phyloP scores from a whole-genome alignment of 2,113 vertebrate species.

The Asarcornis scutulata region DNA sequence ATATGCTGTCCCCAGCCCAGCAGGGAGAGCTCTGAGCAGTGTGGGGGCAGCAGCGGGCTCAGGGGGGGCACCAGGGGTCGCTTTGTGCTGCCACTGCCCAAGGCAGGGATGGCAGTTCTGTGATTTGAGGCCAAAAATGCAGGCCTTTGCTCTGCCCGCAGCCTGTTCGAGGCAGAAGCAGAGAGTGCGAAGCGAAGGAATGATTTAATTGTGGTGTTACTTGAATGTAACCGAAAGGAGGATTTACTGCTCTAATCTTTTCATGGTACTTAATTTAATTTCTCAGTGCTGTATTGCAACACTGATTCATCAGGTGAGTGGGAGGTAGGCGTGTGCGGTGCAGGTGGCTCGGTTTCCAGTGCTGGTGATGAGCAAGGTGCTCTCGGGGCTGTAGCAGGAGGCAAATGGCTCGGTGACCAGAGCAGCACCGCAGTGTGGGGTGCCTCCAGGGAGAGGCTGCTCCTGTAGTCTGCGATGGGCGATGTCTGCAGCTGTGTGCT shows the following conservation, averaged over 20 bases:
- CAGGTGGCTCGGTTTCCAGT: conserved; percentile 39
- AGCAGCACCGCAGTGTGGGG: rapidly evolving
- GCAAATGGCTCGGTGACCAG: neutral
- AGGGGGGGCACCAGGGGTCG: neutral
- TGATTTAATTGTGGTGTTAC: neutral
- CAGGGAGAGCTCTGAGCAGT: neutral
- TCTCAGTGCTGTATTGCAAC: conserved; percentile 24
- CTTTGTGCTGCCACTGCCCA: neutral
- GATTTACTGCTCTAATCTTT: conserved; percentile 51
- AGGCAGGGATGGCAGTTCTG: neutral
- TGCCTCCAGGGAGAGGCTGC: neutral
- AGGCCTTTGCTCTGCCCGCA: rapidly evolving
- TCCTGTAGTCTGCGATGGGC: neutral
- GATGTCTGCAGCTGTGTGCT: neutral
- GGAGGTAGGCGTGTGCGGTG: conserved; percentile 27
- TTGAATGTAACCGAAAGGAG: neutral
- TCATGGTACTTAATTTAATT: conserved; percentile 33
- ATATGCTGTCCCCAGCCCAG: rapidly evolving
- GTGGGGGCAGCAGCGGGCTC: too few relatives aligned
- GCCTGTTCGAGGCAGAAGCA: neutral
- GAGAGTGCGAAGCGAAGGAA: neutral
- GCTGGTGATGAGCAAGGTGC: neutral
- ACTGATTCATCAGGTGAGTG: conserved; percentile 63
- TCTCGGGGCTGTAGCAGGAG: neutral
- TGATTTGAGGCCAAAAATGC: neutral